Evolutionary conservation across 2,113 vertebrate genomes (phyloP), one percentile per base, ranked within the genome.

Genomic region (Tragelaphus scriptus): DNA sequence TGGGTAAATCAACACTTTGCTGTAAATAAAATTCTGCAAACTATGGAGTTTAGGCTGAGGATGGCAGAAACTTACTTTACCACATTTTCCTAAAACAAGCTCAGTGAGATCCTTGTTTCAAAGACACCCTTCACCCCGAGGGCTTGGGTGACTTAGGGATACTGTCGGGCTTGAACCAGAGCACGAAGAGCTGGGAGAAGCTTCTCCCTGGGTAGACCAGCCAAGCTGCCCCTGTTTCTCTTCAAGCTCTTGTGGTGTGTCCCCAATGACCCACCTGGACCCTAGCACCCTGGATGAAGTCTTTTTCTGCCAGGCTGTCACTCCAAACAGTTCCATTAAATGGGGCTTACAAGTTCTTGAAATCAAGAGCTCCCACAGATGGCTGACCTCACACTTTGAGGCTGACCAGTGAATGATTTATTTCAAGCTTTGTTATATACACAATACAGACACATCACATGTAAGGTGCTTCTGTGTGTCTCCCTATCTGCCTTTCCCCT

Each of bases 1-100:
- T 85, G 92, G 91, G 65, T 19, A 81, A 95, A 91, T 84, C 77
- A 75, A 36, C 77, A 86, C n/a, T 93, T 61, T 75, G 77, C 97
- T 56, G 36, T 91, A 81, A 91, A 77, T 93, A 96, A 93, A 90
- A 75, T 81, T 85, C 55, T 91, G 53, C 92, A 55, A 84, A 81
- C 58, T 28, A 30, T 10, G 61, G 68, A 47, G 26, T 40, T 65
- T 63, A 75, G 36, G 71, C 61, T 21, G 36, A 90, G 56, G 40
- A 49, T 12, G 30, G 32, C 56, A 59, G n/a, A 84, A 56, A 82
- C 6, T 21, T 32, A 19, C 26, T 85, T 79, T 47, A 36, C 47
- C 59, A 81, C 28, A 2, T 51, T 81, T 71, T 63, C 88, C 90
- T 26, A 23, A 81, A 87, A 56, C 36, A 26, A 53, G 55, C 12